phyloP scores from a whole-genome alignment of 2,888 invertebrate genomes.

The Agelastica alni region DNA sequence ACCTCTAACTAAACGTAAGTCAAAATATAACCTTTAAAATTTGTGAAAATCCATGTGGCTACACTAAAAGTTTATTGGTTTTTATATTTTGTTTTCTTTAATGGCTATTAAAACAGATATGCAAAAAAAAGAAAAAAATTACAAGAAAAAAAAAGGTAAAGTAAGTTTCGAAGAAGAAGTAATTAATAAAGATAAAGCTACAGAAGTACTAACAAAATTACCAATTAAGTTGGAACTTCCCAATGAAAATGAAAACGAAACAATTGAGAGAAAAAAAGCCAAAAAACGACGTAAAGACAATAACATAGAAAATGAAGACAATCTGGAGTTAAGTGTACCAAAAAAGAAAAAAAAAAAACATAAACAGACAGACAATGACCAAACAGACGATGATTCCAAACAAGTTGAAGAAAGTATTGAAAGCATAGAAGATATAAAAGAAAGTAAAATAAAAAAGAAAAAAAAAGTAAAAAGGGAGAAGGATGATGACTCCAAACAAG shows the following conservation, averaged over 20 bases:
- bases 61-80: too few species aligned
- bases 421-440: not conserved
- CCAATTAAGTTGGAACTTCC: not conserved
- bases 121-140: slow-evolving; percentile 20
- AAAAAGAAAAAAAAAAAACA: not conserved
- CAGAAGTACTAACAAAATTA: slow-evolving; percentile 15
- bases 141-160: slow-evolving; percentile 22
- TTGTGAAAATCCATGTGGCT: too few species aligned
- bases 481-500: slow-evolving; percentile 5
- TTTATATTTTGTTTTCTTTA: too few species aligned
- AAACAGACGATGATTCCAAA: not conserved
- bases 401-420: not conserved
- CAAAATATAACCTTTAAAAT: too few species aligned
- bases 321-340: not conserved
- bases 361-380: not conserved
- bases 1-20: too few species aligned
- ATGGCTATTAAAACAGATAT: not conserved
- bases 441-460: slow-evolving; percentile 13
- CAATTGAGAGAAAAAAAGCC: not conserved
- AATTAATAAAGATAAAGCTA: slow-evolving; percentile 32
- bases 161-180: slow-evolving; percentile 38
- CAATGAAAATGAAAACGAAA: too few species aligned
- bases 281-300: not conserved
- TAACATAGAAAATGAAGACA: not conserved
- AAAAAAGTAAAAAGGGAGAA: not conserved